phyloP scores from a whole-genome alignment of 2,797 vertebrate species.

The Poecilia picta region DNA sequence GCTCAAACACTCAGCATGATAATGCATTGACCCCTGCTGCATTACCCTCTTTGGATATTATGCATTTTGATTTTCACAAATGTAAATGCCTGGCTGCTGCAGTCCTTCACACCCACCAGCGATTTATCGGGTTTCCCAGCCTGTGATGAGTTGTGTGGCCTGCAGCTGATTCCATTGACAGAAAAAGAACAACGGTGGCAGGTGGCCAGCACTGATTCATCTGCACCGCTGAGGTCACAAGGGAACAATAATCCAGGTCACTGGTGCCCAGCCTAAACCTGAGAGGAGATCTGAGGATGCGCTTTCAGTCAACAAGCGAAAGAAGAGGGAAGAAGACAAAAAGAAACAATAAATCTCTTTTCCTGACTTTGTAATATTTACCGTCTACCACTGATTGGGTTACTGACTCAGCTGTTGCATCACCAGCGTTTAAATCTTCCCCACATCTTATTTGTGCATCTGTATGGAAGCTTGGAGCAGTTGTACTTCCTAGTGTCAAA shows the following conservation, averaged over 20 bases:
- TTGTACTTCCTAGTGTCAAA: not conserved
- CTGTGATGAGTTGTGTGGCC: not conserved
- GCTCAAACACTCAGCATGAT: not conserved
- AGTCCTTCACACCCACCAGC: not conserved
- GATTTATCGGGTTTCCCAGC: constrained; percentile 14
- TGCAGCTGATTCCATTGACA: constrained; percentile 2
- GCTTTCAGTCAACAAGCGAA: constrained; percentile 1
- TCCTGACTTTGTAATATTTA: not conserved
- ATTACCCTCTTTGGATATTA: not conserved
- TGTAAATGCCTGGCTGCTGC: not conserved
- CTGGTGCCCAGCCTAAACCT: not conserved
- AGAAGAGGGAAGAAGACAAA: not conserved
- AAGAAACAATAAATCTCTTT: not conserved
- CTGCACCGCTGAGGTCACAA: constrained; percentile 2
- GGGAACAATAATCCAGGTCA: constrained; percentile 3
- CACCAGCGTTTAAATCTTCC: not conserved
- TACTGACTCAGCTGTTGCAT: not conserved
- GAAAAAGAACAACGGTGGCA: constrained; percentile 2
- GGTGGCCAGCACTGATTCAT: constrained; percentile 9
- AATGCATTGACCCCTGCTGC: not conserved
- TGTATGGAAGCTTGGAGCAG: not conserved
- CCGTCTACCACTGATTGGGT: not conserved
- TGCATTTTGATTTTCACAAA: not conserved
- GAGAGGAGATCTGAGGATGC: constrained; percentile 18
- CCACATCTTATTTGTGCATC: not conserved